These are phyloP conservation scores for Virgularia gustaviana DNA, from an alignment of 92 coral and sea anemone genomes.

Conservation along the genomic window DNA sequence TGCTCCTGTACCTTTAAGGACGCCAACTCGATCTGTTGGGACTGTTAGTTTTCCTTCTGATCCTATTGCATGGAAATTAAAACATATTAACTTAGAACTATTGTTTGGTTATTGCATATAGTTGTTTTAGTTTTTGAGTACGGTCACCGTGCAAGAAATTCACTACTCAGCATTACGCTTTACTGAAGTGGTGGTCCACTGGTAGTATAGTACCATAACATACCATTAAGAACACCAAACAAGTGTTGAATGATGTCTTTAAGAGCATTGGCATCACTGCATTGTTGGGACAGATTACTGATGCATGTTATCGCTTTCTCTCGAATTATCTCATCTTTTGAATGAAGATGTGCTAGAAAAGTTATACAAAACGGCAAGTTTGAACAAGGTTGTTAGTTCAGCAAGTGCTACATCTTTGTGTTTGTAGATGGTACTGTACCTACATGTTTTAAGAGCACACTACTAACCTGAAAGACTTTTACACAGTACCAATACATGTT, in stretches of 20 bases:
- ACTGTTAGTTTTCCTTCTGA: constrained; percentile 92
- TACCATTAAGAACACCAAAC: constrained; percentile 80
- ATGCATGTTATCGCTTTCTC: constrained; percentile 63
- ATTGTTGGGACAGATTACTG: constrained; percentile 74
- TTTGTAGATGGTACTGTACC: no score
- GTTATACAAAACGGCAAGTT: not conserved
- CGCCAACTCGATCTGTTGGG: constrained; percentile 82
- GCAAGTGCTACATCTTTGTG: no score
- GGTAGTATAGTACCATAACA: no score
- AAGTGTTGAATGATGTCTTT: constrained; percentile 71
- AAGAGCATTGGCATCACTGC: constrained; percentile 83
- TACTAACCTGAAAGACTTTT: constrained; percentile 74
- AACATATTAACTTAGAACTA: not conserved
- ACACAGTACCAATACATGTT: constrained; percentile 75
- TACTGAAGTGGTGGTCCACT: no score
- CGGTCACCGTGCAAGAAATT: no score
- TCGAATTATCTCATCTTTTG: constrained; percentile 77
- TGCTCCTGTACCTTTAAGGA: constrained; percentile 59
- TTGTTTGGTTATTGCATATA: not conserved
- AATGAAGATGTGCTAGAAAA: constrained; percentile 65
- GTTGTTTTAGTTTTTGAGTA: not conserved
- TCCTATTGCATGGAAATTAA: constrained; percentile 62
- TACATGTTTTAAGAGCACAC: no score
- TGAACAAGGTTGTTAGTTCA: no score
- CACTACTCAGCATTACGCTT: no score